Evolutionary conservation across 2,113 vertebrate species (phyloP), one percentile per base, ranked within the genome.

Genomic region (Irena cyanogastra): DNA sequence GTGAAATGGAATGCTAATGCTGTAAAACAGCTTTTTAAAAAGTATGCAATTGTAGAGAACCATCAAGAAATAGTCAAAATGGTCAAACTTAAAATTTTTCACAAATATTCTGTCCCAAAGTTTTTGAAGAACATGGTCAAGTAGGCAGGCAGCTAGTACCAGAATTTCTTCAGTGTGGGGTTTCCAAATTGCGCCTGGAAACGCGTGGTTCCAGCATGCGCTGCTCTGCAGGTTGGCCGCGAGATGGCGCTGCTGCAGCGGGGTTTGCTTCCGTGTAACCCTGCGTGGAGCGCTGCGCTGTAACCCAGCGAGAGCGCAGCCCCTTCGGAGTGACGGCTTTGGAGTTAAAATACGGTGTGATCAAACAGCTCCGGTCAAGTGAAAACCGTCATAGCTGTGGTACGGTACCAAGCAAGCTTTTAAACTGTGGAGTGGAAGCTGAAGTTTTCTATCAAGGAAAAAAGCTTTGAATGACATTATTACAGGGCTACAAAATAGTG

Each of bases 221-320:
- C 21, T 27, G 31, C 50, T 64, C 41, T 47, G 37, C 16, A 10
- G 10, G 3, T 5, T 6, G 63, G 6, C 91, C 94, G 41, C 94
- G n/a, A 88, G 95, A 23, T 69, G 96, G 96, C 79, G 87, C 13
- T 80, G 79, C 66, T 54, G 14, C 45, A 41, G 3, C 61, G 42
- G 60, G 27, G 24, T 84, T 78, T 47, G 26, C 56, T 20, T 35
- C 13, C 2, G 0, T 4, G 3, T 2, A 2, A 15, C 39, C 0
- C 37, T 21, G 68, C 15, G 6, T 56, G 41, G 1, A 4, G 26
- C 14, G 45, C 30, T 21, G 26, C 14, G 45, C 30, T 21, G 42
- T 4, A 0, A 27, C 3, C 0, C 18, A 3, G 24, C 0, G 70
- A 10, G 30, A 3, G 16, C n/a, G 0, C 52, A 6, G 61, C 37